Evolutionary conservation across 1,140 invertebrate genomes (phyloP).

Genomic region (Helicorthomorpha holstii): DNA sequence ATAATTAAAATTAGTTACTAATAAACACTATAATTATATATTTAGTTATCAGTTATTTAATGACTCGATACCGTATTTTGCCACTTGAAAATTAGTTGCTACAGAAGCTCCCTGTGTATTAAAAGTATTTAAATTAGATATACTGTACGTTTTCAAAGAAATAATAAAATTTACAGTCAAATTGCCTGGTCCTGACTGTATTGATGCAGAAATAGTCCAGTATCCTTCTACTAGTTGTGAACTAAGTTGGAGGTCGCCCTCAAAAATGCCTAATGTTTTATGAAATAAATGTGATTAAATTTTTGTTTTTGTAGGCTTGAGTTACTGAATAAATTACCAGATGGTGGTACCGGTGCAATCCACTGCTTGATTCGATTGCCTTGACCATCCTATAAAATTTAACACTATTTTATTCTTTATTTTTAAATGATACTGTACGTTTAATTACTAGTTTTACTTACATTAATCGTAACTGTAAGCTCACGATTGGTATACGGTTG

Average conservation of each 20-base stretch:
- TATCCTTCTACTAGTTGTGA: background rate
- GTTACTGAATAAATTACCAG: background rate
- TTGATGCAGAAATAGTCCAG: background rate
- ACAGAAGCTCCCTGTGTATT: background rate
- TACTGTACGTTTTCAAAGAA: background rate
- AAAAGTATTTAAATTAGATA: background rate
- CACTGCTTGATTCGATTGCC: background rate
- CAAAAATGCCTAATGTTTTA: background rate
- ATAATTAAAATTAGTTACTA: no score
- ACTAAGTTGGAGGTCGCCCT: background rate
- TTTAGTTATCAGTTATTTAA: no score
- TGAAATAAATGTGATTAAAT: background rate
- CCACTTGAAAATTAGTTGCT: background rate
- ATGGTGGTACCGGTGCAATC: background rate
- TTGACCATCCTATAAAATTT: background rate
- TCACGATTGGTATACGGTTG: background rate
- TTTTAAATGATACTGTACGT: background rate
- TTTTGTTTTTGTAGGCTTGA: background rate
- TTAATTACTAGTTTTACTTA: background rate
- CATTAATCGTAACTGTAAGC: background rate
- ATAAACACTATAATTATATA: no score
- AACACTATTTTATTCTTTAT: background rate
- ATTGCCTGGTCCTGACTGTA: no score
- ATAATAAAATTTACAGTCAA: background rate
- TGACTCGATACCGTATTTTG: background rate